Conservation (phyloP, 1,140 invertebrate genomes). For the Tetranychus cinnabarinus region DNA sequence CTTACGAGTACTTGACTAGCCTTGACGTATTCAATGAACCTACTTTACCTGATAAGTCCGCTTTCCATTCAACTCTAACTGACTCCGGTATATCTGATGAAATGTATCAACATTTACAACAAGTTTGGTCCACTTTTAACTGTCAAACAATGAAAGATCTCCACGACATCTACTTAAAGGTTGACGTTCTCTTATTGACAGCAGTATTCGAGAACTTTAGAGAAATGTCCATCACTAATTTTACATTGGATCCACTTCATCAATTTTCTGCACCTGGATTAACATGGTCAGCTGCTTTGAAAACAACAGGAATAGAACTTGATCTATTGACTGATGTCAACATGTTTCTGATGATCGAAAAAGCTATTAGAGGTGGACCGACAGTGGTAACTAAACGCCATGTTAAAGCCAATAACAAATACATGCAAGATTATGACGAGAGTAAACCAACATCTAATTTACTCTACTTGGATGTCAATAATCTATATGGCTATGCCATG, state of each 20-base stretch:
- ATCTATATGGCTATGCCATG: conserved; percentile 13
- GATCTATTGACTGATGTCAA: conserved; percentile 15
- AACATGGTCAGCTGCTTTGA: conserved; percentile 4
- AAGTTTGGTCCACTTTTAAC: no score
- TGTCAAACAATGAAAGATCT: no score
- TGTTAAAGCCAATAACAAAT: conserved; percentile 5
- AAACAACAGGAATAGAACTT: conserved; percentile 14
- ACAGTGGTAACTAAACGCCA: not conserved
- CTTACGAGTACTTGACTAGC: no score
- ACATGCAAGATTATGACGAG: conserved; percentile 11
- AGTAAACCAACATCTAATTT: conserved; percentile 13
- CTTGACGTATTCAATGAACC: no score
- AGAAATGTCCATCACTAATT: not conserved
- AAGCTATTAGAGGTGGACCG: not conserved
- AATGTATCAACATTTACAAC: no score
- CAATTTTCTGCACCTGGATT: conserved; percentile 16
- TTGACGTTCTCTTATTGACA: no score
- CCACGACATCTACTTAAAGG: no score
- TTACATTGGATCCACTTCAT: conserved; percentile 15
- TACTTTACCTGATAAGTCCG: no score
- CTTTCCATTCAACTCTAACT: no score
- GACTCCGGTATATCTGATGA: no score
- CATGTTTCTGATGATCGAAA: conserved; percentile 16
- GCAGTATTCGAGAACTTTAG: no score
- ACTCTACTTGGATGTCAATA: conserved; percentile 13